Base-by-base conservation (phyloP, 2,888 invertebrate species). In the Vannuccia rotundouncinata region DNA sequence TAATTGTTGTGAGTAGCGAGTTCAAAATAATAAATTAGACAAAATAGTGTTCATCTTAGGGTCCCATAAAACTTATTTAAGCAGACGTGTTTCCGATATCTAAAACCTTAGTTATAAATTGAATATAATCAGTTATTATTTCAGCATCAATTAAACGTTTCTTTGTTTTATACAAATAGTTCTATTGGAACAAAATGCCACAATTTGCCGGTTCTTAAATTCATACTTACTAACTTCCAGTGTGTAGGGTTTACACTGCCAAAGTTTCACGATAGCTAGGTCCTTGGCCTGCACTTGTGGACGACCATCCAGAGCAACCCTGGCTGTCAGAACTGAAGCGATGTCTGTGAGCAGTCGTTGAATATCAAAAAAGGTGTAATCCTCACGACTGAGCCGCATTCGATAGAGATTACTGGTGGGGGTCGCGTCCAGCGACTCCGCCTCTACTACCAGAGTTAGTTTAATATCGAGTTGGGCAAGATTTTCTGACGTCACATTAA, bases 321-420 rank as follows among this genome's bases (percentile, higher is more conserved):
- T 27, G 5, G 66, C 25, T 5, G 66, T 66, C 22, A 66, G 25
- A 2, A 66, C 66, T 27, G 66, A 66, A 27, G 66, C 5, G 22
- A 66, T 66, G 25, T 66, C 66, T 5, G 66, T 27, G 22, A 66
- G 66, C 2, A 66, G 66, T 5, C 66, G 66, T 27, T 66, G 66
- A 27, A 66, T 66, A 27, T 66, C 66, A 17, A 27, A 2, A 22
- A 66, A 66, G 22, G 66, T 66, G 22, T 66, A 66, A 27, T 66
- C 66, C 66, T 66, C 66, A 2, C 66, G 5, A 22, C 66, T 66
- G 22, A 66, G 66, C 25, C 22, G 66, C 66, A 66, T 66, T 66
- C 66, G 66, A 27, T 66, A 66, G 66, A 66, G 66, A 22, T 66
- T 66, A 22, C 66, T 66, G 10, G 66, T 66, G 22, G 66, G 66